A percentile compares a stretch with the other conserved stretches of the same genome.
Evolutionary conservation across 2,113 vertebrate species (phyloP).

Genomic region (Daboia siamensis): DNA sequence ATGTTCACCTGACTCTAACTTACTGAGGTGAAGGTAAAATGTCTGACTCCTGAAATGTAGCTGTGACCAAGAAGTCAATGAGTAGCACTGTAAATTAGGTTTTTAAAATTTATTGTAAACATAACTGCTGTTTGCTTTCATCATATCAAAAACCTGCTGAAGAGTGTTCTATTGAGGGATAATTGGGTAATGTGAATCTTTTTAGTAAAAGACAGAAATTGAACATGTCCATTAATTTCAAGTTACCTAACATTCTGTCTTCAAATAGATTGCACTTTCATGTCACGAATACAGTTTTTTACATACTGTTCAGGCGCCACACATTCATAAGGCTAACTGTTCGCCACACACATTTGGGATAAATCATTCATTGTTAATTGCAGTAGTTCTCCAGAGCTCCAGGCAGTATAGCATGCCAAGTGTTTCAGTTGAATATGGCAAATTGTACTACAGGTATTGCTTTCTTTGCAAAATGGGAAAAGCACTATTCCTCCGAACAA

Average conservation of each 20-base stretch:
- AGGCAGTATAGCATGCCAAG: background rate
- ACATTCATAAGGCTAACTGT: background rate
- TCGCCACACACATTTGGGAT: background rate
- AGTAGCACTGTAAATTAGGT: constrained; percentile 6
- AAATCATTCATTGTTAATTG: background rate
- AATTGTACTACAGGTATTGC: background rate
- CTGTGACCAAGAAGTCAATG: background rate
- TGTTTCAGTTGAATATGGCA: background rate
- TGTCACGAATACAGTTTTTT: background rate
- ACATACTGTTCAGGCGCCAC: background rate
- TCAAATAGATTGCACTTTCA: background rate
- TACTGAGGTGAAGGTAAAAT: background rate
- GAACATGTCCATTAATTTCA: background rate
- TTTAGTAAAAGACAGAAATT: background rate
- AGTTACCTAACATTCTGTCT: background rate
- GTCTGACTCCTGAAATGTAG: background rate
- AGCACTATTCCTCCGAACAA: background rate
- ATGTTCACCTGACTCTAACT: background rate
- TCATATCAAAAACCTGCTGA: background rate
- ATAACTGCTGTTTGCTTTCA: background rate
- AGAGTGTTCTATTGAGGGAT: background rate
- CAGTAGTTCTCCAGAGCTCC: background rate
- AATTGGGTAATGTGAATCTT: background rate
- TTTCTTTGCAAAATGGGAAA: background rate
- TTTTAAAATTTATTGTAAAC: background rate